Evolutionary conservation across 2,113 vertebrate genomes (phyloP).

Genomic region (Pelodiscus sinensis): DNA sequence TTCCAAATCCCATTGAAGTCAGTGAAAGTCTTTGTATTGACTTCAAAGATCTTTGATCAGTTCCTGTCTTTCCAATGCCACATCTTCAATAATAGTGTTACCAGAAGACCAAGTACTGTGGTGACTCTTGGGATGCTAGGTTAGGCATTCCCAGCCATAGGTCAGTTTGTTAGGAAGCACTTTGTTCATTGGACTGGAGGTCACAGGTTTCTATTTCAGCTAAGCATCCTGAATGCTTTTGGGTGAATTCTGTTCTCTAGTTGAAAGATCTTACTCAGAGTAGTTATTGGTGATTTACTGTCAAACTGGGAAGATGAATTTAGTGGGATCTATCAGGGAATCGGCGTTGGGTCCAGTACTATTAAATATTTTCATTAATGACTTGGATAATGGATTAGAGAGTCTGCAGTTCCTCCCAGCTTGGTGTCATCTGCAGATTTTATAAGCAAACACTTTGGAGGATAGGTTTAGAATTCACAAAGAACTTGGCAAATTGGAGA

Average conservation of each 20-base stretch:
- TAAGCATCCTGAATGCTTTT: not conserved
- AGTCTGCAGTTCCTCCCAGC: not conserved
- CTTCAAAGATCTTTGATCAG: not conserved
- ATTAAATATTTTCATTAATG: not conserved
- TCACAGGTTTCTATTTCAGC: conserved; percentile 32
- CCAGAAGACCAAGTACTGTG: not conserved
- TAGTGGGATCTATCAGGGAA: not conserved
- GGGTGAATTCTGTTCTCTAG: not conserved
- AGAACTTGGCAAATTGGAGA: not conserved
- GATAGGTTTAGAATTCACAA: not conserved
- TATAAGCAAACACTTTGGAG: not conserved
- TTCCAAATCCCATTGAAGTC: not conserved
- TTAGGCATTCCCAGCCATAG: conserved; percentile 35
- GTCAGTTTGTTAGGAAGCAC: conserved; percentile 22
- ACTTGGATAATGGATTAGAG: not conserved
- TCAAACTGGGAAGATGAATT: not conserved
- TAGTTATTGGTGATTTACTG: not conserved
- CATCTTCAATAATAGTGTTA: not conserved
- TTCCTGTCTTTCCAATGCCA: not conserved
- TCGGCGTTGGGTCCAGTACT: not conserved
- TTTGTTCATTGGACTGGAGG: not conserved
- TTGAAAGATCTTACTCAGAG: too few relatives aligned
- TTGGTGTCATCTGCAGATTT: too few relatives aligned
- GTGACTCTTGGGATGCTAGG: conserved; percentile 54
- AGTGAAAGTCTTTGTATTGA: not conserved